Base-by-base conservation (phyloP, 2,888 invertebrate species). In the Tiphia femorata region DNA sequence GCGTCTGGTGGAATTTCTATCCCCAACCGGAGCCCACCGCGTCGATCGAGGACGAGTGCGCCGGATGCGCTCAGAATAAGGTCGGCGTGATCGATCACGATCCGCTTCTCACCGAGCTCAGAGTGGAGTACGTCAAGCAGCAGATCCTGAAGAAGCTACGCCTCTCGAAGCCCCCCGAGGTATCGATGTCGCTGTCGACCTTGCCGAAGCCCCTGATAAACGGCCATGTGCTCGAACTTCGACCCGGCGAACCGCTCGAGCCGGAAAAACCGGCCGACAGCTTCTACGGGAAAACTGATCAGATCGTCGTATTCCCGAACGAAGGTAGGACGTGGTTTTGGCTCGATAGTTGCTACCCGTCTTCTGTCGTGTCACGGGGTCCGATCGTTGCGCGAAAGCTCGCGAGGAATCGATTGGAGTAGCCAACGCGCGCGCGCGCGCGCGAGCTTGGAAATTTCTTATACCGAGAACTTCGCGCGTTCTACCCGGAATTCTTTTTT, bases 101-200 rank as follows among this genome's bases (percentile, higher is more conserved):
- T 58, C 73, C 79, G 19, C 68, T 81, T 42, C 82, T 92, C 48
- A 91, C 90, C 0, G 89, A 89, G 27, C 86, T 92, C 29, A 85
- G 94, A 62, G 89, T 94, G 60, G 93, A 94, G 82, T 92, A 91
- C 72, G 92, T 94, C 42, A 94, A 94, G 82, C 90, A 92, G 79
- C 93, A 94, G 84, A 95, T 95, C 23, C 80, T 95, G 72, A 92
- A 91, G 84, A 94, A 94, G 83, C 77, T 95, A 50, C 84, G 94
- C 62, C 82, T 95, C 50, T 91, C 90, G 52, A 91, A 91, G 81
- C 91, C 91, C 73, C 93, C 94, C 4, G 87, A 86, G 8, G 86
- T 89, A 46, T 88, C 88, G 16, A 84, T 89, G 67, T 86, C 89
- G 1, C 84, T 88, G 43, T 86, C 88, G 59, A 87, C 89, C 49